Evolutionary conservation across 2,888 invertebrate genomes (phyloP).

Genomic region (Acleris cristana): DNA sequence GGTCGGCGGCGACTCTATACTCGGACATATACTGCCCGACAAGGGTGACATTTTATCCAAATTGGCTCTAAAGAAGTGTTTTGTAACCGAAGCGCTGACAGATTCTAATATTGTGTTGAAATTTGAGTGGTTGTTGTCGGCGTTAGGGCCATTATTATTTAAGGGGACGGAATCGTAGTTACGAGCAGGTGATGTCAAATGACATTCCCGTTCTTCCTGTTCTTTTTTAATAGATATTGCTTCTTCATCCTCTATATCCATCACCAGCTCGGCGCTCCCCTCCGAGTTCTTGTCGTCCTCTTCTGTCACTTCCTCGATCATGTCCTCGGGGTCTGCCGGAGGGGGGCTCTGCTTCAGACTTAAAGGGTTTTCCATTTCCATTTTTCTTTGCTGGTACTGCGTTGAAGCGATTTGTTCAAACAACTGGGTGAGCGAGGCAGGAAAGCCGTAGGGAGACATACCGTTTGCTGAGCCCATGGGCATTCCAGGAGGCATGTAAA

Average conservation of each 20-base stretch:
- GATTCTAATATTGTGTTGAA: slow-evolving; percentile 90
- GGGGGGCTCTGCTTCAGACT: slow-evolving; percentile 63
- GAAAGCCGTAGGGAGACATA: slow-evolving; percentile 80
- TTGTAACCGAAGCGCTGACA: slow-evolving; percentile 89
- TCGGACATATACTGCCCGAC: slow-evolving; percentile 73
- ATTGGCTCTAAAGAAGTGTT: slow-evolving; percentile 88
- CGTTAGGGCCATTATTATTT: slow-evolving; percentile 59
- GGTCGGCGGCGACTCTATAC: slow-evolving; percentile 61
- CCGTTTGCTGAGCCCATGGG: slow-evolving; percentile 77
- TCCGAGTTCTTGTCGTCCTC: slow-evolving; percentile 81
- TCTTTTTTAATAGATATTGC: slow-evolving; percentile 75
- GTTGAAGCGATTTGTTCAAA: slow-evolving; percentile 85
- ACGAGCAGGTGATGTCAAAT: slow-evolving; percentile 53
- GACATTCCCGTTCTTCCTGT: slow-evolving; percentile 63
- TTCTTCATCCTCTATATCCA: slow-evolving; percentile 87
- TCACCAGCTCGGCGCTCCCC: slow-evolving; percentile 85
- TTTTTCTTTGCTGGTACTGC: slow-evolving; percentile 77
- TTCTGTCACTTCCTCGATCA: slow-evolving; percentile 85
- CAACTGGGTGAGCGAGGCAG: slow-evolving; percentile 85
- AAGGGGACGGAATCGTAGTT: slow-evolving; percentile 66
- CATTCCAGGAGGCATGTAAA: slow-evolving; percentile 85
- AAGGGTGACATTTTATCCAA: slow-evolving; percentile 86
- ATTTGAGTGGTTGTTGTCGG: slow-evolving; percentile 82
- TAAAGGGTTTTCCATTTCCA: slow-evolving; percentile 60
- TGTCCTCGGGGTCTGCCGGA: slow-evolving; percentile 82